Evolutionary conservation across 2,113 vertebrate species (phyloP).

Genomic region (Ophiodon elongatus): DNA sequence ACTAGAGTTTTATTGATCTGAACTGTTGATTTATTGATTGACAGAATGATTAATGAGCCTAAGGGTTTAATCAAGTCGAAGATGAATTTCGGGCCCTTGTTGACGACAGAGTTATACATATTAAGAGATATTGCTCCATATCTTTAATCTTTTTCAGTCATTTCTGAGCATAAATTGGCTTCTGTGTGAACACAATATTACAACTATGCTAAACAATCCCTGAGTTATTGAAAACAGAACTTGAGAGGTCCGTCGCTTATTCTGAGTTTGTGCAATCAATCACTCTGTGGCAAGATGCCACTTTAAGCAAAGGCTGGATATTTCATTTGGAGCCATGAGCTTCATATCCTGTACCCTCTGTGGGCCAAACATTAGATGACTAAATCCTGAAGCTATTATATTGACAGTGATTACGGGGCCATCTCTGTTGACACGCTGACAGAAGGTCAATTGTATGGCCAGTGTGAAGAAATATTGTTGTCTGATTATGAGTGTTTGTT

Average conservation of each 20-base stretch:
- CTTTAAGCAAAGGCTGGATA: slow-evolving; percentile 34
- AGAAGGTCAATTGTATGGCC: slow-evolving; percentile 27
- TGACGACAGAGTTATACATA: slow-evolving; percentile 6
- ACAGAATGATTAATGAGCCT: slow-evolving; percentile 52
- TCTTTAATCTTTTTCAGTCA: background rate
- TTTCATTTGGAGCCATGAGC: slow-evolving; percentile 26
- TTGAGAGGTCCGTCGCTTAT: background rate
- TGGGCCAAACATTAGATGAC: slow-evolving; percentile 26
- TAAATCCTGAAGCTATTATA: slow-evolving; percentile 20
- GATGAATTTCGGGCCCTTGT: background rate
- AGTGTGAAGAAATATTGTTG: background rate
- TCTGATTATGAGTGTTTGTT: background rate
- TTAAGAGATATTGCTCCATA: background rate
- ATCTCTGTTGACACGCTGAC: slow-evolving; percentile 19
- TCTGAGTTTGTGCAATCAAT: slow-evolving; percentile 38
- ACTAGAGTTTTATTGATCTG: slow-evolving; percentile 54
- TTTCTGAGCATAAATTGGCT: background rate
- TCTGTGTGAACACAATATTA: background rate
- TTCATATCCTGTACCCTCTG: slow-evolving; percentile 19
- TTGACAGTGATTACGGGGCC: slow-evolving; percentile 14
- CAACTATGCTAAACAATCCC: slow-evolving; percentile 3
- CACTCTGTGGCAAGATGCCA: slow-evolving; percentile 25
- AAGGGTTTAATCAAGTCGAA: slow-evolving; percentile 22
- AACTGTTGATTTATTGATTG: slow-evolving; percentile 59
- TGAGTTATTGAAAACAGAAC: background rate